A percentile compares a stretch with the other conserved stretches of the same genome.
Evolutionary conservation across 2,113 vertebrate species (phyloP).

Genomic region (Todiramphus chloris): DNA sequence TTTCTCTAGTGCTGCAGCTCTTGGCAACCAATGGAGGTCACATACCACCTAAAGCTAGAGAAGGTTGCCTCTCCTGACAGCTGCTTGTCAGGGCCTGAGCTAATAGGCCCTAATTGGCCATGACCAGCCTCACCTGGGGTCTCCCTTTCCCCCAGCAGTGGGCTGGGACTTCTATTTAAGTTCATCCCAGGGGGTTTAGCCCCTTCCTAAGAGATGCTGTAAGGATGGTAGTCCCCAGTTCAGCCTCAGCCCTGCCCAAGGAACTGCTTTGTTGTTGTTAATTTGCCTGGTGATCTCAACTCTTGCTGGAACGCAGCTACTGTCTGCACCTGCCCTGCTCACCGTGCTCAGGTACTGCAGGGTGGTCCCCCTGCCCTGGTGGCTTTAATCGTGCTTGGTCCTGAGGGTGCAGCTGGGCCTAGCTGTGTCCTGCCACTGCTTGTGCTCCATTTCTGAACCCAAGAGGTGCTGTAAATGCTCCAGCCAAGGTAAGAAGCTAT

Average conservation of each 20-base stretch:
- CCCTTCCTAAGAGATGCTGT: fast-evolving
- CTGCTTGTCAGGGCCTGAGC: background rate
- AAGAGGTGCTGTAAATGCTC: background rate
- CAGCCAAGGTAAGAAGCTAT: background rate
- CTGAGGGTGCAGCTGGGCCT: background rate
- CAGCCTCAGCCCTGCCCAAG: fast-evolving
- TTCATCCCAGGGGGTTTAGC: fast-evolving
- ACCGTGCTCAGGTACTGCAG: fast-evolving
- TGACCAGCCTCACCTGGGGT: background rate
- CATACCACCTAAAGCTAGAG: fast-evolving
- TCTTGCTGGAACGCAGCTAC: fast-evolving
- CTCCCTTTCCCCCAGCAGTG: background rate
- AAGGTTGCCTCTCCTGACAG: background rate
- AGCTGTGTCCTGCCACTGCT: fast-evolving
- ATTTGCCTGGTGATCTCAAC: background rate
- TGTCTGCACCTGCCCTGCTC: background rate
- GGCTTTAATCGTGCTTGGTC: fast-evolving
- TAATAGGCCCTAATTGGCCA: background rate
- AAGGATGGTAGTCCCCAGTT: fast-evolving
- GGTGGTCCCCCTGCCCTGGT: fast-evolving
- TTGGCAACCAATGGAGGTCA: background rate
- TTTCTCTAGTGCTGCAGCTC: background rate
- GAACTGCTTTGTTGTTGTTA: fast-evolving
- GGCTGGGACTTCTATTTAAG: background rate
- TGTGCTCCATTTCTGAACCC: background rate